A percentile compares a stretch with the other conserved stretches of the same genome.
phyloP scores from a whole-genome alignment of 2,888 invertebrate genomes.

The Drosophila limbata region DNA sequence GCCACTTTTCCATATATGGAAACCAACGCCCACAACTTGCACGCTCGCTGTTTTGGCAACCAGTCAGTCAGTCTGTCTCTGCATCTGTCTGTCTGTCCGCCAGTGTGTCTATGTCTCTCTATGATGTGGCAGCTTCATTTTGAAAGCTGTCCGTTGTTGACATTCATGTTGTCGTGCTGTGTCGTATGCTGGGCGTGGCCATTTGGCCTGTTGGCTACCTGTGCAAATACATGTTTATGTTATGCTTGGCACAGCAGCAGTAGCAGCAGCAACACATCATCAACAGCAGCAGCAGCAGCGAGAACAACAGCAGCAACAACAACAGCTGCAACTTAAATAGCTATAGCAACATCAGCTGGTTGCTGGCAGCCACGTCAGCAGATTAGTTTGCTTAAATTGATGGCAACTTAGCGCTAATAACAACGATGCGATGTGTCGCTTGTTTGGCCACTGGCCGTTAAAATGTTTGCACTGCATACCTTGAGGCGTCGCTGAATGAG shows the following conservation, averaged over 20 bases:
- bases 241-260: slow-evolving; percentile 50
- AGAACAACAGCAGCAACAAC: slow-evolving; percentile 22
- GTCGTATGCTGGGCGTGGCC: slow-evolving; percentile 55
- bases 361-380: slow-evolving; percentile 43
- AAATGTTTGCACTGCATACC: slow-evolving; percentile 49
- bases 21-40: slow-evolving; percentile 31
- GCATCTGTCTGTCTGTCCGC: not conserved
- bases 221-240: slow-evolving; percentile 75
- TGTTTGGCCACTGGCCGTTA: slow-evolving; percentile 17
- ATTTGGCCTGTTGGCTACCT: slow-evolving; percentile 57
- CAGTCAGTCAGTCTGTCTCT: slow-evolving; percentile 7
- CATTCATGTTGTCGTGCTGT: slow-evolving; percentile 68
- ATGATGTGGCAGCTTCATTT: slow-evolving; percentile 63
- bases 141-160: slow-evolving; percentile 59
- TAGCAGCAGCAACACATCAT: slow-evolving; percentile 24
- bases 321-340: slow-evolving; percentile 10
- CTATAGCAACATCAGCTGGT: slow-evolving; percentile 19
- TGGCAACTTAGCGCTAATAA: slow-evolving; percentile 78
- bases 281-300: slow-evolving; percentile 11
- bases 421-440: slow-evolving; percentile 55
- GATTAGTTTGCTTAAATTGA: slow-evolving; percentile 83
- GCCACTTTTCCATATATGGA: slow-evolving; percentile 56
- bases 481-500: slow-evolving; percentile 52
- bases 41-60: slow-evolving; percentile 32
- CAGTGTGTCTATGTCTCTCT: slow-evolving; percentile 21